These are phyloP conservation scores for Seriola aureovittata DNA, from an alignment of 2,113 vertebrate species.

Conservation along the genomic window DNA sequence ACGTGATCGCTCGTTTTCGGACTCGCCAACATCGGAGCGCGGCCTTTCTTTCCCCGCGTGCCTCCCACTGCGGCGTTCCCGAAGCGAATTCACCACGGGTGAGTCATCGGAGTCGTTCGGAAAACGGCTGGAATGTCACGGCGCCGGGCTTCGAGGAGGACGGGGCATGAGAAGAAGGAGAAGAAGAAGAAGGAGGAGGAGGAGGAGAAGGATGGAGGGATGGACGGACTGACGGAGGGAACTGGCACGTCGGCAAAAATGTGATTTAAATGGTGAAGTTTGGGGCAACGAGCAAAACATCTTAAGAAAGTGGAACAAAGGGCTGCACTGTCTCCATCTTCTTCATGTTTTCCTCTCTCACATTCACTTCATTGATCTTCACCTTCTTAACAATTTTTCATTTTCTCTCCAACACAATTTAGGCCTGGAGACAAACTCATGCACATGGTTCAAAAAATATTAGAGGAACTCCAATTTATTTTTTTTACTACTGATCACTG, in stretches of 20 bases:
- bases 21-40: constrained; percentile 13
- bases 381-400: not conserved
- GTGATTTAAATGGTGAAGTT: constrained; percentile 54
- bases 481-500: too few species aligned
- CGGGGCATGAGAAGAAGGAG: constrained; percentile 61
- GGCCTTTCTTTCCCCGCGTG: constrained; percentile 25
- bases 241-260: constrained; percentile 20
- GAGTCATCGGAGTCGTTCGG: constrained; percentile 58
- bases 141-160: constrained; percentile 53
- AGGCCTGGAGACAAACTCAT: too few species aligned
- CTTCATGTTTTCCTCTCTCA: not conserved
- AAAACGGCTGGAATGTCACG: constrained; percentile 65
- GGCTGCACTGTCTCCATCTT: constrained; percentile 16
- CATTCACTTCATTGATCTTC: not conserved
- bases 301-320: constrained; percentile 48
- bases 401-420: too few species aligned
- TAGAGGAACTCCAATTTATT: too few species aligned
- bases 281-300: constrained; percentile 11
- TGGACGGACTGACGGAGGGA: constrained; percentile 10
- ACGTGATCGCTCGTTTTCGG: constrained; percentile 34
- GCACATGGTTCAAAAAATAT: too few species aligned
- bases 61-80: constrained; percentile 65
- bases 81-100: constrained; percentile 62
- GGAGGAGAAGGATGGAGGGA: constrained; percentile 33
- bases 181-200: not conserved